Percentiles rank a stretch among this genome's conserved stretches.
Conservation (phyloP, 2,113 vertebrate species). For the Lichenostomus cassidix region DNA sequence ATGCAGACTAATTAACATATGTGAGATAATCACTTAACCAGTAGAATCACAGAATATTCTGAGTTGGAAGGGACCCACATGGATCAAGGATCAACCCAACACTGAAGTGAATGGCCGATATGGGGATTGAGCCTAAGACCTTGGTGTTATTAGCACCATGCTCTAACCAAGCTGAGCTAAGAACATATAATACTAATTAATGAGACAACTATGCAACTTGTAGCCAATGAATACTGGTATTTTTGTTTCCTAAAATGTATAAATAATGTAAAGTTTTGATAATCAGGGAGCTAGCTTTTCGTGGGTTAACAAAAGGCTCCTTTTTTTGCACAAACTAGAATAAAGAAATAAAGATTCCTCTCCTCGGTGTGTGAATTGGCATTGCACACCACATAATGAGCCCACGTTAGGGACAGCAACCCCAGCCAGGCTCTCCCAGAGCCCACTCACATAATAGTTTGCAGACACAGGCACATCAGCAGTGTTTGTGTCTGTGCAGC, state of each 20-base stretch:
- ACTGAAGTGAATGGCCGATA: background rate
- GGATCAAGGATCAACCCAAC: background rate
- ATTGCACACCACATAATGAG: background rate
- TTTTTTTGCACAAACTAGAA: background rate
- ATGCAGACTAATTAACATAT: background rate
- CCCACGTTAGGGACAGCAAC: background rate
- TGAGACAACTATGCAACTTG: background rate
- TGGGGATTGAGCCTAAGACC: background rate
- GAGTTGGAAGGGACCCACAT: background rate
- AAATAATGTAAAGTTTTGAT: background rate
- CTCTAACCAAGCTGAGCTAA: background rate
- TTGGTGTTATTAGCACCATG: background rate
- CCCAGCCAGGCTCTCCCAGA: background rate
- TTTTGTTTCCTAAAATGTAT: background rate
- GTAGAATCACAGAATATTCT: background rate
- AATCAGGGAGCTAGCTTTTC: background rate
- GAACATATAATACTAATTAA: background rate
- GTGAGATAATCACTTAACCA: background rate
- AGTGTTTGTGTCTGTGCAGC: fast-evolving
- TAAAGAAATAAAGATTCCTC: background rate
- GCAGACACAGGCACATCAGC: background rate
- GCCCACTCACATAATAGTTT: fast-evolving
- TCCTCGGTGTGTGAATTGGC: background rate
- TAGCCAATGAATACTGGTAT: background rate
- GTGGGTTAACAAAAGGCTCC: background rate